Evolutionary conservation across 2,888 invertebrate species (phyloP).

Genomic region (Tetranychus piercei): DNA sequence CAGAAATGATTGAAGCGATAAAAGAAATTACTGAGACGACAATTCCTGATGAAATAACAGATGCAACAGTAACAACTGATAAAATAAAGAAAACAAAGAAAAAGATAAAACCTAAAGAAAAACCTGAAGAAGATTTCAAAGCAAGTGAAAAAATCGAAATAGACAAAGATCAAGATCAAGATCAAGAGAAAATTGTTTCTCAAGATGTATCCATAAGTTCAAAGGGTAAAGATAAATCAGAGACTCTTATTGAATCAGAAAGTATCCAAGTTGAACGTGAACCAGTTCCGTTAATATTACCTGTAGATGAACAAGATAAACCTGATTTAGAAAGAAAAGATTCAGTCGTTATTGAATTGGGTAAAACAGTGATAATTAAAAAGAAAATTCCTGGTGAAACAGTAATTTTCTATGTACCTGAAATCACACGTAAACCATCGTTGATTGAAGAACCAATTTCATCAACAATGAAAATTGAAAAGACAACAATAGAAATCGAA

Average conservation of each 20-base stretch:
- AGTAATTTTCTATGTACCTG: not conserved
- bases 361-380: not conserved
- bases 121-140: too few relatives aligned
- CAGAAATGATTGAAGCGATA: too few relatives aligned
- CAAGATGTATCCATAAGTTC: not conserved
- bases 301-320: not conserved
- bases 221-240: not conserved
- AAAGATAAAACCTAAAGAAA: too few relatives aligned
- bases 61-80: too few relatives aligned
- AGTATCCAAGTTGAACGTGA: not conserved
- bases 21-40: too few relatives aligned
- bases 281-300: not conserved
- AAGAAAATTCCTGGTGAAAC: not conserved
- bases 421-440: not conserved
- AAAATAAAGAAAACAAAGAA: too few relatives aligned
- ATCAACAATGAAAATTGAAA: not conserved
- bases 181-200: not conserved
- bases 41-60: too few relatives aligned
- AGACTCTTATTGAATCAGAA: not conserved
- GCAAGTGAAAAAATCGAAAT: too few relatives aligned
- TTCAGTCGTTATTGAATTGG: not conserved
- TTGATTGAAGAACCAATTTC: not conserved
- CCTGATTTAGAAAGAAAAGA: not conserved
- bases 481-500: not conserved
- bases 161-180: not conserved